Evolutionary conservation across 1,140 invertebrate genomes (phyloP).

Genomic region (Scylla paramamosain): DNA sequence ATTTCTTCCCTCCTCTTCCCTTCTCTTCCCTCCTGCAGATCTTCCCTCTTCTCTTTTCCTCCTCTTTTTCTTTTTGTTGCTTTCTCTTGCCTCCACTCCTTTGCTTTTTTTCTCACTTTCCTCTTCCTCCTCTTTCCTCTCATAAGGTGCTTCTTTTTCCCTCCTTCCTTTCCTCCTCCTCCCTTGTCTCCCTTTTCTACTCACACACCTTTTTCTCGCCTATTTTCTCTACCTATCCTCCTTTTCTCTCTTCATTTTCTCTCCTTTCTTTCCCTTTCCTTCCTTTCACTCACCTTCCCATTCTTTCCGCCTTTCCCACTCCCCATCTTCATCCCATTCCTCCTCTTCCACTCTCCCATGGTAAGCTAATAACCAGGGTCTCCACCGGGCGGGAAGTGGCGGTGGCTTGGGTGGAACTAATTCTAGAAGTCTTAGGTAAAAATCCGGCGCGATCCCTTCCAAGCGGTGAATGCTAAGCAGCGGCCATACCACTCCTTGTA

Average conservation of each 20-base stretch:
- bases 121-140: not conserved
- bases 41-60: not conserved
- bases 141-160: not conserved
- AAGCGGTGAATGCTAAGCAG: slow-evolving; percentile 1
- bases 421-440: slow-evolving; percentile 21
- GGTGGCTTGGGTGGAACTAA: not conserved
- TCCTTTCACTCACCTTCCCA: not conserved
- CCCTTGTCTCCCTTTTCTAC: not conserved
- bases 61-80: not conserved
- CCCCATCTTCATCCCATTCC: not conserved
- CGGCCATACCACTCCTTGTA: not conserved
- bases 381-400: not conserved
- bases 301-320: not conserved
- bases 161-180: not conserved
- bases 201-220: not conserved
- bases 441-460: not conserved
- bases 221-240: not conserved
- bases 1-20: not conserved
- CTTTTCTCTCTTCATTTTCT: not conserved
- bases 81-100: not conserved
- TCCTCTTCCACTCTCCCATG: not conserved
- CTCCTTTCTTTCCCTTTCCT: not conserved
- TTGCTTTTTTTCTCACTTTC: not conserved
- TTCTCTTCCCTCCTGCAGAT: not conserved
- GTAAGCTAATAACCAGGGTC: slow-evolving; percentile 32